Evolutionary conservation across 1,140 invertebrate genomes (phyloP).

Genomic region (Brachionus koreanus): DNA sequence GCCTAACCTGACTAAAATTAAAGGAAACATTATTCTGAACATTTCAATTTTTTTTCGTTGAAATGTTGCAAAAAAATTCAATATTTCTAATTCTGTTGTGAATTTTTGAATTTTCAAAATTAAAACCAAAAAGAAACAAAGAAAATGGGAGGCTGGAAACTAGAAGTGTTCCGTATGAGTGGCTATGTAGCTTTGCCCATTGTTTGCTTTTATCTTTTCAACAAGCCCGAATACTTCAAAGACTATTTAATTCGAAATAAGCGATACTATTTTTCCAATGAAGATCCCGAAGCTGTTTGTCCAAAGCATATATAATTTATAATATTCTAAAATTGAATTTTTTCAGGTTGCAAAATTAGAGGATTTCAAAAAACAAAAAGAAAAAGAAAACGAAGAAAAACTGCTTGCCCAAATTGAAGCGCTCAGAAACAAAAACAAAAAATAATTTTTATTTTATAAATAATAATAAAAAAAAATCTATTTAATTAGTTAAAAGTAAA

Average conservation of each 20-base stretch:
- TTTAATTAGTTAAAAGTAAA: not conserved
- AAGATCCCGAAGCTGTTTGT: constrained; percentile 27
- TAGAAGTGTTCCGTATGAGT: constrained; percentile 40
- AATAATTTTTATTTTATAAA: not conserved
- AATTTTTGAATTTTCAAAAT: not conserved
- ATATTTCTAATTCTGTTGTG: not conserved
- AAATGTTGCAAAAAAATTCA: not conserved
- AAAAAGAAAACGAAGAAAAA: constrained; percentile 30
- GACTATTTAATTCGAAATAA: constrained; percentile 37
- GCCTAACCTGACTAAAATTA: not conserved
- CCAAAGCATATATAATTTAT: not conserved
- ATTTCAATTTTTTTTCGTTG: not conserved
- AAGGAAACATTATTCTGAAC: not conserved
- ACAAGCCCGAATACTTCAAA: constrained; percentile 44
- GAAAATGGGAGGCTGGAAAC: constrained; percentile 42
- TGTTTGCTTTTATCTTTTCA: constrained; percentile 44
- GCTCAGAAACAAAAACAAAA: constrained; percentile 38
- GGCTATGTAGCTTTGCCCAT: constrained; percentile 38
- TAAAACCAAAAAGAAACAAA: not conserved
- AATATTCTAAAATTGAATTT: not conserved
- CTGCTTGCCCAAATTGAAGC: constrained; percentile 38
- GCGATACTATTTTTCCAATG: constrained; percentile 30
- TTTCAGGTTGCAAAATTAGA: constrained; percentile 36
- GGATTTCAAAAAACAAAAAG: constrained; percentile 18
- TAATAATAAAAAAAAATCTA: not conserved